Conservation (phyloP, 2,888 invertebrate genomes). For the Cylindroiulus punctatus region DNA sequence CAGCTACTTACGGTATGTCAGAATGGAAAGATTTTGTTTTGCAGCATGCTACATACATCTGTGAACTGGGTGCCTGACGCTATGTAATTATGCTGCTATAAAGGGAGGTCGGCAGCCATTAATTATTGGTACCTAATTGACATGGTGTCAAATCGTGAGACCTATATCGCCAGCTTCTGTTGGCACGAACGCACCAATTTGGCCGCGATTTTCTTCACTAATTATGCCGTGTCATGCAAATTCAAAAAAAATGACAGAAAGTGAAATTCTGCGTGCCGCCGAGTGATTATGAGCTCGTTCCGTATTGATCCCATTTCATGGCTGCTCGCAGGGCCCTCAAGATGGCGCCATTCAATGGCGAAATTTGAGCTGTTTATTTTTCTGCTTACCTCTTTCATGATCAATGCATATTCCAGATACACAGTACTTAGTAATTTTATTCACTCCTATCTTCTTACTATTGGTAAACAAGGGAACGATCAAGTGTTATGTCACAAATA, state of each 20-base stretch:
- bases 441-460: too few relatives aligned
- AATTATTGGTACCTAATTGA: not conserved
- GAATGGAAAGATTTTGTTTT: not conserved
- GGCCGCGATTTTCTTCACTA: not conserved
- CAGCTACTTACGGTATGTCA: not conserved
- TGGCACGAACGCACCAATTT: conserved; percentile 11
- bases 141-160: not conserved
- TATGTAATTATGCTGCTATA: not conserved
- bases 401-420: too few relatives aligned
- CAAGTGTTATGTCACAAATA: too few relatives aligned
- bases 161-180: not conserved
- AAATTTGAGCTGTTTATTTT: too few relatives aligned
- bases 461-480: too few relatives aligned
- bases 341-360: not conserved
- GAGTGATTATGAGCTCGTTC: too few relatives aligned
- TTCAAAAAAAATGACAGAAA: not conserved
- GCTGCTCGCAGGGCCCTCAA: not conserved
- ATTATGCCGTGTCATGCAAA: not conserved
- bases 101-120: not conserved
- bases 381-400: too few relatives aligned
- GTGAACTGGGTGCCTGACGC: not conserved
- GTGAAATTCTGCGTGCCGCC: not conserved
- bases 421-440: too few relatives aligned
- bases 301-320: too few relatives aligned
- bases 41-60: not conserved